Evolutionary conservation across 2,113 vertebrate genomes (phyloP).

Genomic region (Sinocyclocheilus rhinocerous): DNA sequence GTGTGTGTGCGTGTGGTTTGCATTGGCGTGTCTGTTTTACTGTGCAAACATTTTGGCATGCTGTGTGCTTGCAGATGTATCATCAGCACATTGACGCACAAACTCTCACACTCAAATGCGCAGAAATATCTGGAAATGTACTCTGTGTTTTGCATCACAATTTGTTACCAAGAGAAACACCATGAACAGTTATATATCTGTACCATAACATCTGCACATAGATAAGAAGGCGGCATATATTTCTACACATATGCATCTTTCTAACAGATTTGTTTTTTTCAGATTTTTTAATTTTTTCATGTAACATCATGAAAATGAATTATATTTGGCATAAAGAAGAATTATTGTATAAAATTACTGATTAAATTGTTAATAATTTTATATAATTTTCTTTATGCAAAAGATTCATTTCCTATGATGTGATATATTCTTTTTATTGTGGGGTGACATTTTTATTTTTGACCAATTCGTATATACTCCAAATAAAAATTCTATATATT

Average conservation of each 20-base stretch:
- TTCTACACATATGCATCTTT: not conserved
- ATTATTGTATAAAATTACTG: not conserved
- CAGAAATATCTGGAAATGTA: not conserved
- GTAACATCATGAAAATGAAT: not conserved
- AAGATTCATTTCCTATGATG: too few relatives aligned
- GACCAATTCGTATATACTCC: not conserved
- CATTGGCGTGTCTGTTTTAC: conserved; percentile 69
- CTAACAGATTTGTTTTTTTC: not conserved
- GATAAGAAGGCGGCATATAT: not conserved
- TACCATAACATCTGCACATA: not conserved
- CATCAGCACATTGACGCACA: conserved; percentile 54
- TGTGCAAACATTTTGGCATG: conserved; percentile 62
- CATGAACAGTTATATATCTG: not conserved
- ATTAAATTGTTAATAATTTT: too few relatives aligned
- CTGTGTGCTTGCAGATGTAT: conserved; percentile 33
- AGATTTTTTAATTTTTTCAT: not conserved
- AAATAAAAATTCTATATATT: not conserved
- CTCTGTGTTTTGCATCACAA: not conserved
- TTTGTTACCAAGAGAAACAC: not conserved
- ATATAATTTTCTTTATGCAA: too few relatives aligned
- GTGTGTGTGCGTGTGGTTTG: conserved; percentile 60
- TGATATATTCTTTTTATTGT: too few relatives aligned
- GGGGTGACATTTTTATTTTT: not conserved
- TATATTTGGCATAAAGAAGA: not conserved
- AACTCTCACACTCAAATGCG: conserved; percentile 47